Conservation (phyloP, 2,113 vertebrate species). For the Charina bottae region DNA sequence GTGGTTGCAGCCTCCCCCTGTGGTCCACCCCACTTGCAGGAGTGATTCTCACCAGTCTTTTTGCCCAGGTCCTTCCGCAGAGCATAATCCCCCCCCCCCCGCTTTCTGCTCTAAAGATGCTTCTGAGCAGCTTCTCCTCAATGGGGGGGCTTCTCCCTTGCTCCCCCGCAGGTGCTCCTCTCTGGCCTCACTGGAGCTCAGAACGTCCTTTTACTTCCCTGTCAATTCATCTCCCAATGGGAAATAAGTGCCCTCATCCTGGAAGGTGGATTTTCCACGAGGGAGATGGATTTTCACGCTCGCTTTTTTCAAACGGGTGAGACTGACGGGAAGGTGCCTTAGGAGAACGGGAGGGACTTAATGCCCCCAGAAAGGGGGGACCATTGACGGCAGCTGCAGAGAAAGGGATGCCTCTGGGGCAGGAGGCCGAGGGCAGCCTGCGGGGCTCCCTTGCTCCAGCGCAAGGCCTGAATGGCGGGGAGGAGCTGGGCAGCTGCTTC, state of each 20-base stretch:
- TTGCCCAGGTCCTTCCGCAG: too few species aligned
- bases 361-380: constrained; percentile 18
- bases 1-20: too few species aligned
- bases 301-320: constrained; percentile 22
- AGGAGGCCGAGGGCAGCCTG: not conserved
- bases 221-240: constrained; percentile 27
- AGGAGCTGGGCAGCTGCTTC: too few species aligned
- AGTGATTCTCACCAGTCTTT: too few species aligned
- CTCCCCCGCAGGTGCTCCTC: not conserved
- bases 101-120: not conserved
- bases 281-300: constrained; percentile 49
- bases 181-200: constrained; percentile 32
- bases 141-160: not conserved
- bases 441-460: not conserved
- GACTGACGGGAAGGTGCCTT: constrained; percentile 38
- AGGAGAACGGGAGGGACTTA: constrained; percentile 34
- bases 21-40: too few species aligned
- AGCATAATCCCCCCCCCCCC: too few species aligned
- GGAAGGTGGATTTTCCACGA: not conserved
- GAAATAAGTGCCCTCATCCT: constrained; percentile 27
- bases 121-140: not conserved
- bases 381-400: not conserved
- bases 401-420: not conserved
- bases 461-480: not conserved
- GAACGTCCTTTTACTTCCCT: constrained; percentile 26